Conservation (phyloP, 2,888 invertebrate genomes). For the Latheticus oryzae region DNA sequence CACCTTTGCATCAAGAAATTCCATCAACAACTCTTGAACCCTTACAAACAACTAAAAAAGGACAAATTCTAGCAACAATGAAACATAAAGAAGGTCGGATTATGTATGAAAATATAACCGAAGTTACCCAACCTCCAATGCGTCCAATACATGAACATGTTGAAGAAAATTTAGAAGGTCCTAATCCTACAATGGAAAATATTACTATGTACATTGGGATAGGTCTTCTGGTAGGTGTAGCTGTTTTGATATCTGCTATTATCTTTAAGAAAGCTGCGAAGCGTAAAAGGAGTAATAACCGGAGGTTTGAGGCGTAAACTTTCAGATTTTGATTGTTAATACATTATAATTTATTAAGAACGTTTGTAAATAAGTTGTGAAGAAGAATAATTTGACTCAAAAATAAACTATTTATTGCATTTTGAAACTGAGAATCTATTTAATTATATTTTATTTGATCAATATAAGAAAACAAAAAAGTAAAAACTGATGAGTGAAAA, state of each 20-base stretch:
- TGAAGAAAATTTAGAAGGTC: constrained; percentile 8
- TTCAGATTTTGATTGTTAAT: too few relatives aligned
- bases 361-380: too few relatives aligned
- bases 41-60: constrained; percentile 27
- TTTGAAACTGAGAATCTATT: too few relatives aligned
- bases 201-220: constrained; percentile 45
- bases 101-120: constrained; percentile 18
- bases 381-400: too few relatives aligned
- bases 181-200: constrained; percentile 8
- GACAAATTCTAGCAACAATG: constrained; percentile 31
- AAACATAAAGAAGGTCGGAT: constrained; percentile 35
- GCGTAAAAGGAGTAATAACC: constrained; percentile 41
- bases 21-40: constrained; percentile 39
- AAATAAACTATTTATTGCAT: too few relatives aligned
- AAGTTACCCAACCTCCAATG: neutral
- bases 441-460: too few relatives aligned
- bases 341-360: too few relatives aligned
- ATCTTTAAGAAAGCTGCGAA: constrained; percentile 35
- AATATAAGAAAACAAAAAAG: too few relatives aligned
- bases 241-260: constrained; percentile 26
- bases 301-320: constrained; percentile 48
- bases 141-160: constrained; percentile 5
- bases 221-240: constrained; percentile 35
- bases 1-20: constrained; percentile 55
- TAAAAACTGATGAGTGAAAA: too few relatives aligned